Percentiles rank a stretch among this genome's conserved stretches.
Conservation (phyloP, 2,888 invertebrate genomes). For the Cybosia mesomella region DNA sequence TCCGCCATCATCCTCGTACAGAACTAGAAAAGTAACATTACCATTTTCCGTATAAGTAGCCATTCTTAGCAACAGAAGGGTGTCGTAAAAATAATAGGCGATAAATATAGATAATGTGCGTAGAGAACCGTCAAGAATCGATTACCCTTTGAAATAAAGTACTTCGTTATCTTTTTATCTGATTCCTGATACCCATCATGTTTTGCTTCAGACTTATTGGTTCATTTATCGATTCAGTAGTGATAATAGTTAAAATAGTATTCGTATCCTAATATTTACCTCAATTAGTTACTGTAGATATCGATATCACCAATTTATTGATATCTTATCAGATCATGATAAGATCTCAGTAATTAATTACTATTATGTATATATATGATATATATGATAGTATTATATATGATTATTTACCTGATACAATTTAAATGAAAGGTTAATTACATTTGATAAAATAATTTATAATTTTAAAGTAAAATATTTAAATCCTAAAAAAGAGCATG, state of each 20-base stretch:
- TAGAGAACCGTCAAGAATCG: slow-evolving; percentile 66
- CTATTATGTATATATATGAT: too few species aligned
- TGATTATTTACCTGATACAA: too few species aligned
- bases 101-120: slow-evolving; percentile 69
- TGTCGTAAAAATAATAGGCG: slow-evolving; percentile 59
- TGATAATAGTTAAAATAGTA: not conserved
- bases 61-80: slow-evolving; percentile 33
- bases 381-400: too few species aligned
- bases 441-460: too few species aligned
- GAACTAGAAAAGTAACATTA: slow-evolving; percentile 23
- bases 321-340: too few species aligned
- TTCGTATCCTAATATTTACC: not conserved
- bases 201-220: not conserved
- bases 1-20: slow-evolving; percentile 16
- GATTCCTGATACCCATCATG: slow-evolving; percentile 25
- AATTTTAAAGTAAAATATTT: too few species aligned
- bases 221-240: not conserved
- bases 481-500: too few species aligned
- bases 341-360: too few species aligned
- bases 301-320: too few species aligned
- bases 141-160: slow-evolving; percentile 64
- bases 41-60: slow-evolving; percentile 25
- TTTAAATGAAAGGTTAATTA: too few species aligned
- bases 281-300: not conserved
- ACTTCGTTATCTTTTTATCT: slow-evolving; percentile 60